Base-by-base conservation (phyloP, 2,888 invertebrate genomes). In the Apodemia zela region DNA sequence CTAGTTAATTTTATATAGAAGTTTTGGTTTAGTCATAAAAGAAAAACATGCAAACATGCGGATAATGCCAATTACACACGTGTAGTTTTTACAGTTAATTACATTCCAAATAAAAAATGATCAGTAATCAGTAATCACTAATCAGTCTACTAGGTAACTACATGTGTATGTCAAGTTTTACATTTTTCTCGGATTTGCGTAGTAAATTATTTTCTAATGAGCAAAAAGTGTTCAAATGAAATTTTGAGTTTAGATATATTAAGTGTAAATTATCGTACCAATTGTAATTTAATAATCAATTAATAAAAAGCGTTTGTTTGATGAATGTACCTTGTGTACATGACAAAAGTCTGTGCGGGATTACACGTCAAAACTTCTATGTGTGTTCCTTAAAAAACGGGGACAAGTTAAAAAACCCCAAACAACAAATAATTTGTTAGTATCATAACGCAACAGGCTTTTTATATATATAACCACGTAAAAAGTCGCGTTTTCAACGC, bases 1-100 rank as follows among this genome's bases (percentile, higher is more conserved):
- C 45, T 47, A 47, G 1, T 47, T 47, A 7, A 17, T 47, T 17
- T 47, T 17, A 47, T 17, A 47, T 17, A 47, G n/a, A n/a, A 47
- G 17, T 47, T 47, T 47, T n/a, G 45, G n/a, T 47, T 47, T 17
- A 47, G 17, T 25, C 7, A 33, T 33, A 58, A 58, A 18, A 62
- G 18, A 62, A 62, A 58, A 62, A 62, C 62, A 29, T 25, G 58
- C 29, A 5, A 45, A 62, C 15, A 58, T 59, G 62, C 61, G 61
- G 61, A 61, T 61, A 54, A 11, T 35, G 25, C 58, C 42, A 38
- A 13, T 57, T 57, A 57, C 54, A 25, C 15, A 15, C 25, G 54
- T 57, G 57, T 57, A 45, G 62, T 62, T 62, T 62, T 62, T 62
- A 5, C 42, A 57, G 54, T 57, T 38, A 38, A 49, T 47, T 42